Evolutionary conservation across 2,888 invertebrate species (phyloP), one percentile per base, ranked within the genome.

Genomic region (Ectemnius lituratus): DNA sequence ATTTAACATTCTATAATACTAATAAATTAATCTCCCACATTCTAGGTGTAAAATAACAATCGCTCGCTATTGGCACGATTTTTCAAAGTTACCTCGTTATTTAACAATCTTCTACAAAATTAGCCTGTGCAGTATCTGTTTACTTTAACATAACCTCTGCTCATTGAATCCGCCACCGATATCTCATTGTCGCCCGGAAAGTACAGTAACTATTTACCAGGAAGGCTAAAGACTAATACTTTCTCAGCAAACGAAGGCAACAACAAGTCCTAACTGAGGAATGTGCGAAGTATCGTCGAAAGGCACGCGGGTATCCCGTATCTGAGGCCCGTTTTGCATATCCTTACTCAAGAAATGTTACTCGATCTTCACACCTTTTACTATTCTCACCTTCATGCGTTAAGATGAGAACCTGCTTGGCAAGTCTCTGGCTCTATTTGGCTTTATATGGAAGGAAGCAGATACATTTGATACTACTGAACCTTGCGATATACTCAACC

Each of bases 181-280:
- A 52, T 16, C 1, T 52, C 70, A 52, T 37, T 5, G 66, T 73
- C 14, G 56, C 62, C 64, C 56, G 27, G 62, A 71, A 61, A 75
- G 63, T 56, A 80, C 76, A 37, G 37, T 37, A 37, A 37, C 37
- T 6, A 37, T 37, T 37, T 37, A 11, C 37, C 37, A 56, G n/a
- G 70, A 45, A 58, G 52, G 57, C n/a, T 57, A 47, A 63, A 69
- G 66, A 62, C 68, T 74, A 78, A 73, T 82, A 82, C 83, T 82
- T 82, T 80, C 66, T 70, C 57, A 28, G 59, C n/a, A 66, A 82
- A 76, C 73, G 72, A 78, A 76, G 67, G 65, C 78, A 72, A 76
- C 20, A 57, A 71, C 62, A 27, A 66, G 67, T 76, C 65, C 72
- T 67, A 68, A 70, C 49, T 27, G 62, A 79, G 83, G 78, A 82